These are phyloP conservation scores for Drosophila putrida DNA, from an alignment of 2,888 invertebrate genomes.

Conservation along the genomic window DNA sequence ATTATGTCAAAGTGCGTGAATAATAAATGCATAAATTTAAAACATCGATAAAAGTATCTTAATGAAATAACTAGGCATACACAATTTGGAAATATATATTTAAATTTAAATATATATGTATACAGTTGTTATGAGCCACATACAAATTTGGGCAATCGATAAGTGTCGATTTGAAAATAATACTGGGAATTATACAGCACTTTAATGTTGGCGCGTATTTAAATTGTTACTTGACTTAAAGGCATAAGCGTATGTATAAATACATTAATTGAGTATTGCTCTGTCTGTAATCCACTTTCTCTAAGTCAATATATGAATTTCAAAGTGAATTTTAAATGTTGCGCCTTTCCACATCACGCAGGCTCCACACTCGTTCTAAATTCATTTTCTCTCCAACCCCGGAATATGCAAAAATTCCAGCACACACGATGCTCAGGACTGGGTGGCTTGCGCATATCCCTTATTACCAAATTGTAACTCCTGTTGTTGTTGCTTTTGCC, in stretches of 20 bases:
- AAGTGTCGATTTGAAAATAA: neutral
- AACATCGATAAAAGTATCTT: neutral
- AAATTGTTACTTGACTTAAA: neutral
- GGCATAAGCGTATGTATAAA: too few relatives aligned
- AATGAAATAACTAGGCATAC: too few relatives aligned
- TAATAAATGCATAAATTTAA: neutral
- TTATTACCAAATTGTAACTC: slow-evolving; percentile 23
- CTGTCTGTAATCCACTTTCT: neutral
- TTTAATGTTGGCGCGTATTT: neutral
- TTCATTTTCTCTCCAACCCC: slow-evolving; percentile 13
- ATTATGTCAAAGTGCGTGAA: neutral
- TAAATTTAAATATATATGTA: neutral
- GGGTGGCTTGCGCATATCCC: slow-evolving; percentile 54
- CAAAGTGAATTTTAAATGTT: neutral
- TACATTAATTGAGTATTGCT: neutral
- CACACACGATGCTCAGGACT: slow-evolving; percentile 42
- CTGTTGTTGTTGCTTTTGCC: slow-evolving; percentile 30
- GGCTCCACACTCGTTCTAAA: neutral
- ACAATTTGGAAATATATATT: too few relatives aligned
- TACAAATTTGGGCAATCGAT: neutral
- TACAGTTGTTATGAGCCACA: neutral
- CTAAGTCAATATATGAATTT: neutral
- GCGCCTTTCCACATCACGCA: neutral
- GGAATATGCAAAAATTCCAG: slow-evolving; percentile 50
- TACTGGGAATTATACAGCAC: neutral